Base-by-base conservation (phyloP, 2,797 vertebrate species). In the Tinamus major region DNA sequence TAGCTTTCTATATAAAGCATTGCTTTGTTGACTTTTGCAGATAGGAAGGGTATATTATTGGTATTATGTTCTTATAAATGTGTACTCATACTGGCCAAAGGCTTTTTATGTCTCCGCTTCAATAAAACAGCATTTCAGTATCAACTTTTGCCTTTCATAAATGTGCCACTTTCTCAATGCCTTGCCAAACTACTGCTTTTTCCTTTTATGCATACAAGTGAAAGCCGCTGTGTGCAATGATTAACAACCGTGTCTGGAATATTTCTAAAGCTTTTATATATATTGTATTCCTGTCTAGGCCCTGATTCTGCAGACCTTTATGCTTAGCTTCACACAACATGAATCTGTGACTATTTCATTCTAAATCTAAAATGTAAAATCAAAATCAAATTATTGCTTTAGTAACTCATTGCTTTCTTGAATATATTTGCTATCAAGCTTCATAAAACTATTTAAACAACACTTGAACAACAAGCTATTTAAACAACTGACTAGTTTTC, bases 331-430 rank as follows among this genome's bases (percentile, higher is more conserved):
- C 58, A 76, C 56, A 78, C 48, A 81, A 55, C n/a, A 44, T 56
- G 31, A 79, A 83, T 84, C 79, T 84, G 29, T 46, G 35, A 72
- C 58, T 87, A 13, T 53, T 88, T 75, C 55, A 42, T 63, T 93
- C 77, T 92, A 79, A 53, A 56, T 87, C 92, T 42, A 88, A 77
- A 93, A 93, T 26, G 33, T 53, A 3, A 44, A 81, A 72, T 27
- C 91, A 89, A 94, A 93, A 91, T 64, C 10, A 92, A 92, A 92
- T 76, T 83, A 92, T 81, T 82, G n/a, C 67, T 95, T 79, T 16
- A 89, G 79, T 56, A 92, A 53, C 37, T 84, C 82, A 29, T 24
- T 75, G 53, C 89, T 93, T 93, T 81, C 27, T 56, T 55, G 48
- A 89, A 84, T 72, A 27, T n/a, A 68, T 88, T 80, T 89, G 58